Conservation (phyloP, 1,140 invertebrate species). For the Dendroctonus ponderosae region DNA sequence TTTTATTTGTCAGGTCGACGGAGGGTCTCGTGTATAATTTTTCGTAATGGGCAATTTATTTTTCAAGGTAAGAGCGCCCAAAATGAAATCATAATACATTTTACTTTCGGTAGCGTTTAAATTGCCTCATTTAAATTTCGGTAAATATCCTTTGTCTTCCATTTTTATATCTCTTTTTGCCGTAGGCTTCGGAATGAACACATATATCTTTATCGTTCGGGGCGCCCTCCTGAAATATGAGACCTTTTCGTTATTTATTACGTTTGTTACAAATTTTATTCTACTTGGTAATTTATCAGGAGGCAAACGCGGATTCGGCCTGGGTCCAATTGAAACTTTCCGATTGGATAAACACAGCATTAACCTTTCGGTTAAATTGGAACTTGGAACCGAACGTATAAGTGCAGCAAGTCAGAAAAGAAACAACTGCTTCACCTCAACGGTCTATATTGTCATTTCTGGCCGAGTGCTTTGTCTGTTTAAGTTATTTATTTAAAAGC, state of each 20-base stretch:
- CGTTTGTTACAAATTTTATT: constrained; percentile 15
- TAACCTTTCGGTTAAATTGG: too few species aligned
- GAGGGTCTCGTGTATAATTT: constrained; percentile 22
- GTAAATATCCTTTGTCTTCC: constrained; percentile 30
- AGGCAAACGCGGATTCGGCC: too few species aligned
- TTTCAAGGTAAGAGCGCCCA: constrained; percentile 16
- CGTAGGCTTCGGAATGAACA: background rate
- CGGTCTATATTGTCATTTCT: too few species aligned
- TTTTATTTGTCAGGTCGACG: constrained; percentile 26
- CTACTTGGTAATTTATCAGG: background rate
- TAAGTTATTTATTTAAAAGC: too few species aligned
- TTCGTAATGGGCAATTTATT: constrained; percentile 30
- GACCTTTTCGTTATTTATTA: constrained; percentile 4
- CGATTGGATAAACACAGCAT: too few species aligned
- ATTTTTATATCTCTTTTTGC: constrained; percentile 21
- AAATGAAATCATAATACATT: constrained; percentile 31
- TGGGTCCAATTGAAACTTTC: too few species aligned
- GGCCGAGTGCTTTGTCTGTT: too few species aligned
- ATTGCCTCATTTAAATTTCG: constrained; percentile 32
- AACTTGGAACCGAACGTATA: too few species aligned
- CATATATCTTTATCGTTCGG: constrained; percentile 22
- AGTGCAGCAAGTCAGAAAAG: too few species aligned
- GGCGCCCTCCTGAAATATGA: constrained; percentile 11
- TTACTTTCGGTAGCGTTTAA: constrained; percentile 17
- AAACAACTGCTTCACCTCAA: too few species aligned